A percentile compares a stretch with the other conserved stretches of the same genome.
Conservation (phyloP, 2,888 invertebrate genomes). For the Chesias legatella region DNA sequence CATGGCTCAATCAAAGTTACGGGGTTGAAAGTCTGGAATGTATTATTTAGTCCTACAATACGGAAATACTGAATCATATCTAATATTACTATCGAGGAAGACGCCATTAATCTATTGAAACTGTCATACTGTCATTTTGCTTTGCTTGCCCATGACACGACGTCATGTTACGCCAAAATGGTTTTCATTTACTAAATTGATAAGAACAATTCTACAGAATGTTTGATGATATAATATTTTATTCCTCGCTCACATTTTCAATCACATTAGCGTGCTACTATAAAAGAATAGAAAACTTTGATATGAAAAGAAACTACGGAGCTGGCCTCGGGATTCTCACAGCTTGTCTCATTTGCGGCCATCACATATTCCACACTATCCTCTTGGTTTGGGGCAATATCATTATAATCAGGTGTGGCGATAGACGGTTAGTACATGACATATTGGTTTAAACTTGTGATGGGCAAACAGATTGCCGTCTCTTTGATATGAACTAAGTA, state of each 20-base stretch:
- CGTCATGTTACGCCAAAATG: no score
- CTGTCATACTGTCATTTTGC: no score
- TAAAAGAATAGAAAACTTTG: constrained; percentile 72
- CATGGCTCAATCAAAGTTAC: no score
- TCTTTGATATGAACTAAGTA: no score
- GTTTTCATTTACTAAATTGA: constrained; percentile 8
- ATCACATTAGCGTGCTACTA: constrained; percentile 82
- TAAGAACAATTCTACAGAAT: constrained; percentile 26
- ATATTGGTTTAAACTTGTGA: no score
- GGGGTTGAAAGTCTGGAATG: no score
- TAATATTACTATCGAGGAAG: no score
- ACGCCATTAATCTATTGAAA: no score
- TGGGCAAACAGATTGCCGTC: no score
- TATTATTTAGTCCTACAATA: no score
- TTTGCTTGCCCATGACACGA: no score
- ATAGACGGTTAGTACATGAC: constrained; percentile 71
- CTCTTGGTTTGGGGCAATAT: constrained; percentile 82
- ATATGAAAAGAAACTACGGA: constrained; percentile 79
- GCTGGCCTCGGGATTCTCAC: constrained; percentile 81
- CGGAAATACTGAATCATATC: no score
- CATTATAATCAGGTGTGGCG: constrained; percentile 78
- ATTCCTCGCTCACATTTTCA: constrained; percentile 57
- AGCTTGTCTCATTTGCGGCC: constrained; percentile 81
- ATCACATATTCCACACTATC: constrained; percentile 79
- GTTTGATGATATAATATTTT: constrained; percentile 45